Percentiles rank a stretch among this genome's conserved stretches.
phyloP scores from a whole-genome alignment of 2,113 vertebrate species.

The Leptobrachium ailaonicum region DNA sequence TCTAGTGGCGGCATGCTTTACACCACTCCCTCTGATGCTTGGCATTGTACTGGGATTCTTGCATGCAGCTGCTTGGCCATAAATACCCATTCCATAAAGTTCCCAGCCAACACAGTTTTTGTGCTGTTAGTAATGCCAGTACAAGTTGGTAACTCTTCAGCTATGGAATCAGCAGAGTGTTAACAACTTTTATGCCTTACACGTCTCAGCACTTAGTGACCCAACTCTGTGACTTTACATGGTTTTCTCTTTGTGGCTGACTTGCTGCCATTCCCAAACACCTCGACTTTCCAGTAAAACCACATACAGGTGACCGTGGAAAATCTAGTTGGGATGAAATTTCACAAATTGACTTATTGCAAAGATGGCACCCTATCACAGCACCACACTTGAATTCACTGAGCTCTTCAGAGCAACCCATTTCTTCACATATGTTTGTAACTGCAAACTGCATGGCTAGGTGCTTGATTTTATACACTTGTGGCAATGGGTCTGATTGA shows the following conservation, averaged over 20 bases:
- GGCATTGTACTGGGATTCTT: background rate
- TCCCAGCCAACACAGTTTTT: background rate
- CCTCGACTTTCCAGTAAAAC: background rate
- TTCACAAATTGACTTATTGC: background rate
- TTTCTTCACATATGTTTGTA: too few species aligned
- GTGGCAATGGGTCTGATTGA: too few species aligned
- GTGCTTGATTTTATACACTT: too few species aligned
- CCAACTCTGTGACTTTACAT: background rate
- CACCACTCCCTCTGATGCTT: background rate
- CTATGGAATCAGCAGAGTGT: background rate
- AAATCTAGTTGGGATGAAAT: background rate
- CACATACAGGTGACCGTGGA: background rate
- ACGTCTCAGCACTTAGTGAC: background rate
- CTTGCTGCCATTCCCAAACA: too few species aligned
- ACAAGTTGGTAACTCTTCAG: background rate
- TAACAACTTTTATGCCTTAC: background rate
- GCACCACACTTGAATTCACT: background rate
- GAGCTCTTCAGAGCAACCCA: background rate
- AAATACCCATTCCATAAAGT: background rate
- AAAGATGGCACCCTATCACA: conserved; percentile 2
- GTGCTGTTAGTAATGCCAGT: background rate
- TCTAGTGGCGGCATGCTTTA: background rate
- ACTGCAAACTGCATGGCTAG: too few species aligned
- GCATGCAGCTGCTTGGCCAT: background rate
- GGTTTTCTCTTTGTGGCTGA: background rate